Evolutionary conservation across 2,797 vertebrate species (phyloP).

Genomic region (Pseudochirops cupreus): DNA sequence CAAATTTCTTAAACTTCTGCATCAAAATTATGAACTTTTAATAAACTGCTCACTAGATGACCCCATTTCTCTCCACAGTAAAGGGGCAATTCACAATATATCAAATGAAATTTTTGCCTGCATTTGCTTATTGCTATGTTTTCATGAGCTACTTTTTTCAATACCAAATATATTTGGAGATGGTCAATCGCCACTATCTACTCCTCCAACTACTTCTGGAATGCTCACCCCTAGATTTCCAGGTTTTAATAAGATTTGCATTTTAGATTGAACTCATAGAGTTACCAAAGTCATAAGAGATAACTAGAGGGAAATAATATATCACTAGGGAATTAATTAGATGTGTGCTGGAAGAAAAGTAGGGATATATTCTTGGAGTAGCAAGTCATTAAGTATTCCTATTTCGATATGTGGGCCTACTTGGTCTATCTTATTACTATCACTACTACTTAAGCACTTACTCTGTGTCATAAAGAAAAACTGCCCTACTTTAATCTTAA

Average conservation of each 20-base stretch:
- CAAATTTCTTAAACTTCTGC: not conserved
- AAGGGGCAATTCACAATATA: not conserved
- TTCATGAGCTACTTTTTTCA: not conserved
- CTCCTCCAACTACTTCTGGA: not conserved
- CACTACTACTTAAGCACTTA: not conserved
- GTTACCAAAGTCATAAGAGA: not conserved
- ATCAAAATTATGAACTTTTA: not conserved
- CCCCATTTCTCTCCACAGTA: not conserved
- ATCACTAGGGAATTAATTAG: not conserved
- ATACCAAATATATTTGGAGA: not conserved
- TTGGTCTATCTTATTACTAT: not conserved
- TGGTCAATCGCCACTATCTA: not conserved
- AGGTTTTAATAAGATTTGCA: not conserved
- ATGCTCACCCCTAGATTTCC: not conserved
- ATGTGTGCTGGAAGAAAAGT: not conserved
- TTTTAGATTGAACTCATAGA: not conserved
- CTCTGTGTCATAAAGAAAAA: not conserved
- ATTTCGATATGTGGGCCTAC: not conserved
- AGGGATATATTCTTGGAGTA: not conserved
- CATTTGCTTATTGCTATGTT: not conserved
- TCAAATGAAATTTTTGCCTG: not conserved
- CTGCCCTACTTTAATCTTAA: too few relatives aligned
- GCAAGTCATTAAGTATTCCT: not conserved
- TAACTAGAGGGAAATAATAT: not conserved
- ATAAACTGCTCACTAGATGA: not conserved